phyloP scores from a whole-genome alignment of 1,140 invertebrate species.

The Polypedilum pembai region DNA sequence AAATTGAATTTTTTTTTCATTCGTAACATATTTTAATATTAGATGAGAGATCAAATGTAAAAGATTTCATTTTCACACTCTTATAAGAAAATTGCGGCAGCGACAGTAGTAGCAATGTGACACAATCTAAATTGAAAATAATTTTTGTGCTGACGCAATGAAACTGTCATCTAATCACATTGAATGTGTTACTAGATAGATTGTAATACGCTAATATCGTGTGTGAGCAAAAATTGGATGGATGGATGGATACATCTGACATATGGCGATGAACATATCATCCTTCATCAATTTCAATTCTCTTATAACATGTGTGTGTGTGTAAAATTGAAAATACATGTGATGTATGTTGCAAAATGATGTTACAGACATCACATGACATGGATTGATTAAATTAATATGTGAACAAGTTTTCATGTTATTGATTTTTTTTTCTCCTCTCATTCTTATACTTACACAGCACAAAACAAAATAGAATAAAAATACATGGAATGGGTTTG shows the following conservation, averaged over 20 bases:
- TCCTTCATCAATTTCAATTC: slow-evolving; percentile 5
- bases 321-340: neutral
- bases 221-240: neutral
- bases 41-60: neutral
- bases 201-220: slow-evolving; percentile 13
- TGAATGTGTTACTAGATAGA: neutral
- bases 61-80: neutral
- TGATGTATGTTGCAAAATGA: neutral
- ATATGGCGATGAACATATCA: slow-evolving; percentile 17
- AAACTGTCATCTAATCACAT: slow-evolving; percentile 18
- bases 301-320: neutral
- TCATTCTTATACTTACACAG: too few relatives aligned
- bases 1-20: neutral
- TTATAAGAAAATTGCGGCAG: neutral
- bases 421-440: too few relatives aligned
- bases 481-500: too few relatives aligned
- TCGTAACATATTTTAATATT: neutral
- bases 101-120: neutral
- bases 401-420: neutral
- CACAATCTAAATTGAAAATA: slow-evolving; percentile 27
- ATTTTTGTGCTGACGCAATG: slow-evolving; percentile 18
- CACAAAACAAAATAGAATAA: too few relatives aligned
- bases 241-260: slow-evolving; percentile 2
- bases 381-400: slow-evolving; percentile 20
- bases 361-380: neutral